Evolutionary conservation across 1,140 invertebrate species (phyloP).

Genomic region (Drosophila nebulosa): DNA sequence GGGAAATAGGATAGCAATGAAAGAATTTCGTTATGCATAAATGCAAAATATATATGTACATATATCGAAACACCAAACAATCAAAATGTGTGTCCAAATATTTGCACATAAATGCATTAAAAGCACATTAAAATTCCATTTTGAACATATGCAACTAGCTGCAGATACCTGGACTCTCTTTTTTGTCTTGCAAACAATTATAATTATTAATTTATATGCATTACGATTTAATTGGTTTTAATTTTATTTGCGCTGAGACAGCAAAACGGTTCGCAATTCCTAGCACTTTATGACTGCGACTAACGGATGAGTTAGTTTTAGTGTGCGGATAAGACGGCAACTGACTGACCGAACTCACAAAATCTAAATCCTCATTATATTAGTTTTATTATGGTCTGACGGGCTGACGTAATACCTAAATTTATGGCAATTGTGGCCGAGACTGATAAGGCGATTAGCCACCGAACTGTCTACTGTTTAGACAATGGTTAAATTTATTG

Average conservation of each 20-base stretch:
- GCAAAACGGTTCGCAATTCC: background rate
- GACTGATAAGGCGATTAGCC: background rate
- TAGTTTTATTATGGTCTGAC: background rate
- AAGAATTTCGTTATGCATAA: constrained; percentile 38
- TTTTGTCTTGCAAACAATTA: constrained; percentile 15
- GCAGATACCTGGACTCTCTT: background rate
- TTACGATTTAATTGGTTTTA: constrained; percentile 40
- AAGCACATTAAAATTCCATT: constrained; percentile 44
- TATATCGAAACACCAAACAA: too few relatives aligned
- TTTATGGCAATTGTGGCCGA: constrained; percentile 5
- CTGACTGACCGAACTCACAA: background rate
- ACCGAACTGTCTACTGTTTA: background rate
- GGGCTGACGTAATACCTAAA: constrained; percentile 9
- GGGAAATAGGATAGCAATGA: background rate
- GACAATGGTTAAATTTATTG: background rate
- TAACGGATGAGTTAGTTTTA: background rate
- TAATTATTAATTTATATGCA: constrained; percentile 41
- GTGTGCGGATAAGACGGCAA: background rate
- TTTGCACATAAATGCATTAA: constrained; percentile 35
- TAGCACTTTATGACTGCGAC: background rate
- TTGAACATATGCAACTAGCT: constrained; percentile 1
- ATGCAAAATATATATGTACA: background rate
- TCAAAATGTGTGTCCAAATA: background rate
- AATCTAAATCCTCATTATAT: background rate
- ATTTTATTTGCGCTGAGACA: background rate